A percentile compares a stretch with the other conserved stretches of the same genome.
These are phyloP conservation scores for Pseudochromis fuscus DNA, from an alignment of 2,797 vertebrate genomes.

Conservation along the genomic window DNA sequence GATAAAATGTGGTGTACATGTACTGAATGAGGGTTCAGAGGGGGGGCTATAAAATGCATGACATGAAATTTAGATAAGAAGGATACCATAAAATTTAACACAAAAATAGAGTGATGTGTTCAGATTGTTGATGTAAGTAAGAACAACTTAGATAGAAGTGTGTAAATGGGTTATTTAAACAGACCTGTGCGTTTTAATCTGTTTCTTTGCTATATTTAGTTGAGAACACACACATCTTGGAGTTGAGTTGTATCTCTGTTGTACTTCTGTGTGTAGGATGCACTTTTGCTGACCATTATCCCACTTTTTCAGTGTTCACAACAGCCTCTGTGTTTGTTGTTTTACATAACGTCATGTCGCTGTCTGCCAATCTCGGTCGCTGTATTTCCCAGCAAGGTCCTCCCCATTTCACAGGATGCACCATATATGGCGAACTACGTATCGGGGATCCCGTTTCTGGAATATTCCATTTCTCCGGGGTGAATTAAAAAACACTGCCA, in stretches of 20 bases:
- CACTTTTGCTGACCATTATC: slow-evolving; percentile 54
- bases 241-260: slow-evolving; percentile 35
- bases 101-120: neutral
- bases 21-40: too few species aligned
- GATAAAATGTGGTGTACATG: neutral
- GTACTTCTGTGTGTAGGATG: slow-evolving; percentile 34
- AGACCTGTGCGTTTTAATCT: neutral
- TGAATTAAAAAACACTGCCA: slow-evolving; percentile 1
- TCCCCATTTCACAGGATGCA: slow-evolving; percentile 92
- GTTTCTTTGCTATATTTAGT: neutral
- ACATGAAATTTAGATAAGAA: neutral
- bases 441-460: slow-evolving; percentile 90
- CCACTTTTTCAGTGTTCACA: slow-evolving; percentile 65
- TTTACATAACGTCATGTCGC: slow-evolving; percentile 76
- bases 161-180: neutral
- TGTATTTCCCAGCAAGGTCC: slow-evolving; percentile 81
- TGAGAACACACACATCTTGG: slow-evolving; percentile 5
- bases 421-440: slow-evolving; percentile 98
- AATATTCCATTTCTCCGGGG: slow-evolving; percentile 74
- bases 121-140: neutral
- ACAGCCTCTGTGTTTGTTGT: slow-evolving; percentile 76
- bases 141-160: too few species aligned
- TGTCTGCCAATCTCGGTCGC: slow-evolving; percentile 63
- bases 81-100: neutral
- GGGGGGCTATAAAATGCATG: neutral